Base-by-base conservation (phyloP, 1,140 invertebrate species). In the Calephelis nemesis region DNA sequence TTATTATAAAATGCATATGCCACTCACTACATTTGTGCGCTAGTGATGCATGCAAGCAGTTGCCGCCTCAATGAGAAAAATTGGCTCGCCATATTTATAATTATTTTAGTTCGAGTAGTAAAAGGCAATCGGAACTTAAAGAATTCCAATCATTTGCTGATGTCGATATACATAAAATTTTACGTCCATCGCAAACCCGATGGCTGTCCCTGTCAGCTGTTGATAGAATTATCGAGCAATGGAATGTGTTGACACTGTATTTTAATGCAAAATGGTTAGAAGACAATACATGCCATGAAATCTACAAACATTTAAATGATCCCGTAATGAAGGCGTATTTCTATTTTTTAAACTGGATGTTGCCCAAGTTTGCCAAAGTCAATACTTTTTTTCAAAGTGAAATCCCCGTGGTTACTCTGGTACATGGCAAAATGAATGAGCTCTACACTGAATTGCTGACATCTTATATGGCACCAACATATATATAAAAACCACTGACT, bases 141-240 rank as follows among this genome's bases (percentile, higher is more conserved):
- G n/a, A 68, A 6, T 65, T 68, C 30, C 62, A 72, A 65, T 30
- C 30, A 30, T 30, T 30, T 30, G 30, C 15, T 19, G 15, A 19
- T 19, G 15, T 19, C 15, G 15, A 19, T 19, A 47, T 50, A 40
- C 71, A 67, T 12, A 71, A 71, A 45, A 54, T 69, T 2, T 63
- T 72, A n/a, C 58, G 54, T 47, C 67, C 67, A 45, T 49, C 96
- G 11, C 69, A 49, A 49, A 12, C 10, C 6, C 4, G 47, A 5
- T 48, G 47, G 47, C 9, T 48, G 8, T 48, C 47, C 47, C 10
- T 48, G 12, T 11, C 47, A 11, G 47, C 47, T 5, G 47, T 11
- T 10, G 47, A 49, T 5, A 11, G 47, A 10, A 49, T 49, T 10
- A 11, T 49, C 5, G 12, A 49, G n/a, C 47, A 49, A 48, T 48